These are phyloP conservation scores for Cyclina sinensis DNA, from an alignment of 1,140 invertebrate species.

Conservation along the genomic window DNA sequence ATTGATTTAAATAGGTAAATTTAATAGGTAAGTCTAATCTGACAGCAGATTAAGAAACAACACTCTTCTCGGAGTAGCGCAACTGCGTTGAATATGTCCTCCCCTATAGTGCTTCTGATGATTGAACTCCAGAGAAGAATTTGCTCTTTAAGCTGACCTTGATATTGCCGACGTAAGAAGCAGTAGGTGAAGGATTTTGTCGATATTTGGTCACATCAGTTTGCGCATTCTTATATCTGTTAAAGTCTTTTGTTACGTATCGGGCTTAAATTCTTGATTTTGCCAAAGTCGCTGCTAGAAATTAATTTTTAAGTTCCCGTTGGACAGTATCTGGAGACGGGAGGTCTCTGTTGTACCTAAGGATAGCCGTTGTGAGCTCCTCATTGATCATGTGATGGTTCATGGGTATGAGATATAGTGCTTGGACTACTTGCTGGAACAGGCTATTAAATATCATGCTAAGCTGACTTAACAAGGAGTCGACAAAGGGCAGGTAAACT, in stretches of 20 bases:
- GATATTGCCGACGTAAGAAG: no score
- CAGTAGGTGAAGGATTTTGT: no score
- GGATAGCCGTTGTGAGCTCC: background rate
- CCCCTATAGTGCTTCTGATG: no score
- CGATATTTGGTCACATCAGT: no score
- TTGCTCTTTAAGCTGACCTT: no score
- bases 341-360: background rate
- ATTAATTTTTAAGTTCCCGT: background rate
- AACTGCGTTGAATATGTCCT: no score
- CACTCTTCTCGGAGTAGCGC: no score
- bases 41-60: no score
- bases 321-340: background rate
- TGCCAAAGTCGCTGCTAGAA: background rate
- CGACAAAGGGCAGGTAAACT: slow-evolving; percentile 63
- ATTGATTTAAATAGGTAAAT: no score
- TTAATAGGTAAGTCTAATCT: no score
- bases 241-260: background rate
- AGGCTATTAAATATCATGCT: slow-evolving; percentile 15
- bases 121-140: no score
- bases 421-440: background rate
- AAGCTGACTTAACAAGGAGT: slow-evolving; percentile 32
- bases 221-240: no score
- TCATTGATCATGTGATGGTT: slow-evolving; percentile 12
- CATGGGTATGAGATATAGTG: slow-evolving; percentile 4
- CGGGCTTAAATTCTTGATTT: background rate